phyloP scores from a whole-genome alignment of 2,797 vertebrate genomes.

The Lerista edwardsae region DNA sequence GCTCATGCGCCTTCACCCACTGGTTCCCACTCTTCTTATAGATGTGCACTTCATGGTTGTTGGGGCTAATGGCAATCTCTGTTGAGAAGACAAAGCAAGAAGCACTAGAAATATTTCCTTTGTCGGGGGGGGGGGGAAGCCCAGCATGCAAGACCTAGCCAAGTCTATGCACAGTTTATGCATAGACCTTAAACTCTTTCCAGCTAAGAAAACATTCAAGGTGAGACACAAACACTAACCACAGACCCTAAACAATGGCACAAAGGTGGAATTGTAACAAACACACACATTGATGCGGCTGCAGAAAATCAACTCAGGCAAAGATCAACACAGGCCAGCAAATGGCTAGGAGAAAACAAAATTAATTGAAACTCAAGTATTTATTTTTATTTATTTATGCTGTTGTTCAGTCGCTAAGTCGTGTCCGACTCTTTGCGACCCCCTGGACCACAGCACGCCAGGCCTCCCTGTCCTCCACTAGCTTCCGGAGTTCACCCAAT shows the following conservation, averaged over 20 bases:
- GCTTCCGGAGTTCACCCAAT: too few relatives aligned
- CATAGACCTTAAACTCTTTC: neutral
- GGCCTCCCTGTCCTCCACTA: too few relatives aligned
- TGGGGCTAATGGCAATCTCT: conserved; percentile 99
- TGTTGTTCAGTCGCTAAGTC: too few relatives aligned
- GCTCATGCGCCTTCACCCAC: conserved; percentile 95
- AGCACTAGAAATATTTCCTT: neutral
- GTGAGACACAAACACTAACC: neutral
- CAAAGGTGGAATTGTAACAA: neutral
- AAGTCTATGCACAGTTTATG: neutral
- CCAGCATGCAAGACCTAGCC: neutral
- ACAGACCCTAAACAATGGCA: neutral
- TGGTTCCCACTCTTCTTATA: conserved; percentile 97
- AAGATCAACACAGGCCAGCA: neutral
- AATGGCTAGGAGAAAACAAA: neutral
- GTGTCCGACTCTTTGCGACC: too few relatives aligned
- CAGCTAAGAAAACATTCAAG: neutral
- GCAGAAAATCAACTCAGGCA: neutral
- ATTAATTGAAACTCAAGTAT: neutral
- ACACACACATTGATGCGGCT: neutral
- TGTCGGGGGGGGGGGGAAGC: neutral
- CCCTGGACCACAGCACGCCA: too few relatives aligned
- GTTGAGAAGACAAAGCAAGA: conserved; percentile 39
- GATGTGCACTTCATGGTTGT: conserved; percentile 99
- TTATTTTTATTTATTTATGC: too few relatives aligned